Percentiles rank a stretch among this genome's conserved stretches.
Conservation (phyloP, 2,797 vertebrate species). For the Pangasius larnaudii region DNA sequence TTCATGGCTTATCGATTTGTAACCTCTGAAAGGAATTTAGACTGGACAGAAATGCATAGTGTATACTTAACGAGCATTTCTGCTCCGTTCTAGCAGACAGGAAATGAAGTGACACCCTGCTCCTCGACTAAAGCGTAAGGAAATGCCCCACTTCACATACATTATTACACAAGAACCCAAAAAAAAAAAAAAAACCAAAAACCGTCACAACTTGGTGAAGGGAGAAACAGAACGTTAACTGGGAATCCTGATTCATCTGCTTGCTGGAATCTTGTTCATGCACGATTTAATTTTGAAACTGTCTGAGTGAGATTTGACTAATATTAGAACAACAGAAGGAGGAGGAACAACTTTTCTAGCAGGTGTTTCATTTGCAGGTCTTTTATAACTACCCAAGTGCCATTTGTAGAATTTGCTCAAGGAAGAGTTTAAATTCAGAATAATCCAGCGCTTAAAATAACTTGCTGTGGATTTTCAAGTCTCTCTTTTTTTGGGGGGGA, state of each 20-base stretch:
- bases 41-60: not conserved
- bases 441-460: not conserved
- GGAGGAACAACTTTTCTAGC: not conserved
- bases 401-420: constrained; percentile 3
- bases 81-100: not conserved
- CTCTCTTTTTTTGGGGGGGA: not conserved
- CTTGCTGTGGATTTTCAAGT: not conserved
- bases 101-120: not conserved
- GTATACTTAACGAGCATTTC: not conserved
- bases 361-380: constrained; percentile 4
- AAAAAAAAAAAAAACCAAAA: not conserved
- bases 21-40: not conserved
- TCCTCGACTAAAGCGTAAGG: not conserved
- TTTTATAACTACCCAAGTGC: not conserved
- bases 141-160: not conserved
- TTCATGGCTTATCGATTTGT: not conserved
- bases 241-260: not conserved
- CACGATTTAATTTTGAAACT: not conserved
- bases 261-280: not conserved
- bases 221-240: not conserved
- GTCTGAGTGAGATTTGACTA: not conserved
- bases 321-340: not conserved
- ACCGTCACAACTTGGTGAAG: not conserved
- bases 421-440: not conserved
- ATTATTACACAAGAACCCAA: not conserved